These are phyloP conservation scores for Artemia sinica DNA, from an alignment of 2,888 invertebrate genomes.

Conservation along the genomic window DNA sequence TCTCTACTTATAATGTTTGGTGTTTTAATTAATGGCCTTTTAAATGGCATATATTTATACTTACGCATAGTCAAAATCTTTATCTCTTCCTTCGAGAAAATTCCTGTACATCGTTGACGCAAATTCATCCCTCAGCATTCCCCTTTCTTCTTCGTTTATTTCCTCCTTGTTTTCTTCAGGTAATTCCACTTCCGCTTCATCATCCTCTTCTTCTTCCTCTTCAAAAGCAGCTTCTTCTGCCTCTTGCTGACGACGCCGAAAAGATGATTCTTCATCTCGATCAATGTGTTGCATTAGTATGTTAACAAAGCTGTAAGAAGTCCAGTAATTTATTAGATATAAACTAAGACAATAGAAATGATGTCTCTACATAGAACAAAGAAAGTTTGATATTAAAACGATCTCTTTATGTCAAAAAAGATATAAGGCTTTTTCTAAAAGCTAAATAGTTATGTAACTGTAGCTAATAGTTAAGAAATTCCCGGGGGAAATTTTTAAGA, in stretches of 20 bases:
- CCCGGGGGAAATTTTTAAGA: too few relatives aligned
- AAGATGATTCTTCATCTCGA: slow-evolving; percentile 40
- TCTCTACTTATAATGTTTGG: too few relatives aligned
- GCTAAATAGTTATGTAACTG: too few relatives aligned
- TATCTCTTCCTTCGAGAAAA: slow-evolving; percentile 63
- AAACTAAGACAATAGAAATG: too few relatives aligned
- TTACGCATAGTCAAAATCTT: slow-evolving; percentile 59
- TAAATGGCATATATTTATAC: not conserved
- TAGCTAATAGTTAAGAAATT: too few relatives aligned
- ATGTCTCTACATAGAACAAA: too few relatives aligned
- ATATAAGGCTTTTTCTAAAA: too few relatives aligned
- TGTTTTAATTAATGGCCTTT: not conserved
- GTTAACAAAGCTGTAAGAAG: slow-evolving; percentile 41
- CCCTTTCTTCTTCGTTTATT: slow-evolving; percentile 33
- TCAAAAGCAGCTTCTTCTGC: slow-evolving; percentile 36
- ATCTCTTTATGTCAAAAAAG: too few relatives aligned
- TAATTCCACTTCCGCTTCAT: slow-evolving; percentile 30
- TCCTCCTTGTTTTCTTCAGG: slow-evolving; percentile 23
- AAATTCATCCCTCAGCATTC: slow-evolving; percentile 58
- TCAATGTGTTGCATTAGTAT: slow-evolving; percentile 66
- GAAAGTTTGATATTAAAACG: too few relatives aligned
- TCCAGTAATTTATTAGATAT: too few relatives aligned
- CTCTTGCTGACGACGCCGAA: slow-evolving; percentile 18
- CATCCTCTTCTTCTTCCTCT: slow-evolving; percentile 37
- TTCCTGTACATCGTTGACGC: slow-evolving; percentile 63